Base-by-base conservation (phyloP, 1,140 invertebrate species). In the Caenorhabditis tropicalis region DNA sequence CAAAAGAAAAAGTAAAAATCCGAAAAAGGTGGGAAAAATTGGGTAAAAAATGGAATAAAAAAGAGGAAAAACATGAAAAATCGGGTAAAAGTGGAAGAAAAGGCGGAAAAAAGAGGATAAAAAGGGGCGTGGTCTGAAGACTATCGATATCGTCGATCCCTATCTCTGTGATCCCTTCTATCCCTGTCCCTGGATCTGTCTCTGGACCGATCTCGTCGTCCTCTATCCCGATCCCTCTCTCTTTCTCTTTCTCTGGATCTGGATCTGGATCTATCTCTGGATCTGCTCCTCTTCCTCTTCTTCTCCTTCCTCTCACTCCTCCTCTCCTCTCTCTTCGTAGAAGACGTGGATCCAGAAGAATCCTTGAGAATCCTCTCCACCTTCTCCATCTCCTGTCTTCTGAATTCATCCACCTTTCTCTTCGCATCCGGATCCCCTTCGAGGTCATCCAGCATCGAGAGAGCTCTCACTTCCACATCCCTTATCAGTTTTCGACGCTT, bases 381-480 rank as follows among this genome's bases (percentile, higher is more conserved):
- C 6, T 82, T 60, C 16, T 82, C 48, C 56, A 82, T 74, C 24
- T 56, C 39, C 5, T 7, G 21, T 27, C 24, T 48, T 12, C 74
- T 65, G 49, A 49, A 80, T n/a, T 84, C 70, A 19, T 79, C 83
- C 16, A 85, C 80, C 39, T 85, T 85, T 19, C 51, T 36, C 21
- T 65, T 82, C 6, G 60, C 49, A 56, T 85, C 84, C 12, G 48
- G 56, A 53, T 74, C 81, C 29, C 70, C 65, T 81, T 91, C 90
- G 10, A 91, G 82, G 56, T 91, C 88, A 65, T 91, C 90, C 81
- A 91, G 90, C 21, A 88, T 85, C 31, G 87, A 74, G 27, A 91
- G 36, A 4, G 91, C 89, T 84, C 91, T 91, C 4, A 91, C 90
- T 82, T 91, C 90, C 56, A 91, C 85, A 48, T 91, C 90, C n/a